phyloP scores from a whole-genome alignment of 2,113 vertebrate species.

The Agapornis roseicollis region DNA sequence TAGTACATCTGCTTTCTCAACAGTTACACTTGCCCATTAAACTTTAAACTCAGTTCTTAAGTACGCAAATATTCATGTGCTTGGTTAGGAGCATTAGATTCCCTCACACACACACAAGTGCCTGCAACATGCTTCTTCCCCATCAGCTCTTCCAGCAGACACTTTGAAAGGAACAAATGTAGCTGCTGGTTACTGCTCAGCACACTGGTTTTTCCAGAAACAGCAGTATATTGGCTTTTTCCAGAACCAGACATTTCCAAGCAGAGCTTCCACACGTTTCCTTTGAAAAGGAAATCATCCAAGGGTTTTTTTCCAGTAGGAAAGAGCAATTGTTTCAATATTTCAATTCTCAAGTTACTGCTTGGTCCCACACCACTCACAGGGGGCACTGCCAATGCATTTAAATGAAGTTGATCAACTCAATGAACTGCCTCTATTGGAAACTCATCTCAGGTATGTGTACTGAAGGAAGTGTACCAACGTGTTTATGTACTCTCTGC shows the following conservation, averaged over 20 bases:
- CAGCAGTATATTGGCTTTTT: not conserved
- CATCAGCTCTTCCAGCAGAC: not conserved
- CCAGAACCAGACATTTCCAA: constrained; percentile 26
- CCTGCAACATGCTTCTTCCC: not conserved
- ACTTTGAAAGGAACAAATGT: not conserved
- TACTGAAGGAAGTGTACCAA: not conserved
- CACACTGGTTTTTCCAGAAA: not conserved
- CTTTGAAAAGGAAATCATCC: not conserved
- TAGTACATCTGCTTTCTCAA: not conserved
- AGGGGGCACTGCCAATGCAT: accelerated
- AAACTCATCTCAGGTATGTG: not conserved
- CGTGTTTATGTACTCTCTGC: not conserved
- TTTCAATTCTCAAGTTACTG: not conserved
- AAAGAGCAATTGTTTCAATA: not conserved
- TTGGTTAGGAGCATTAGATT: not conserved
- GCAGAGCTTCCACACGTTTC: not conserved
- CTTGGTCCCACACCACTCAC: not conserved
- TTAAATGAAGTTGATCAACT: not conserved
- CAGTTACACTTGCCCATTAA: not conserved
- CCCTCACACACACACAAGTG: accelerated
- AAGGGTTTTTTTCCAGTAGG: not conserved
- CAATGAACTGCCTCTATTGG: not conserved
- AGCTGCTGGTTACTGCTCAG: not conserved
- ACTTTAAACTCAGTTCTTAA: not conserved
- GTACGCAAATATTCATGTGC: accelerated